Evolutionary conservation across 2,888 invertebrate genomes (phyloP).

Genomic region (Brachylomia viminalis): DNA sequence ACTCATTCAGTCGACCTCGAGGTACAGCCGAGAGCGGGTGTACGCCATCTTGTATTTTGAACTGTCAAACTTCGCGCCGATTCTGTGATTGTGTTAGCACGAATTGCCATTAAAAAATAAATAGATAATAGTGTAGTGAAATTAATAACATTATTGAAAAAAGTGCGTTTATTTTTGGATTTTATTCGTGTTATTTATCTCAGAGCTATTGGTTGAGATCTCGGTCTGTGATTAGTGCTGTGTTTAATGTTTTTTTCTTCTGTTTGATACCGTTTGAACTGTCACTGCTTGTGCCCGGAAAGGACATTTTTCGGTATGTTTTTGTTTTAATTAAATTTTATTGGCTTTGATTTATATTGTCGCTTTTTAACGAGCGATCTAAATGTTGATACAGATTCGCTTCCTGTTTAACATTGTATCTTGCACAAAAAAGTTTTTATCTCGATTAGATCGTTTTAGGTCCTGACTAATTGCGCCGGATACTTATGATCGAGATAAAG

Average conservation of each 20-base stretch:
- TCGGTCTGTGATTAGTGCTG: slow-evolving; percentile 76
- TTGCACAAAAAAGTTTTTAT: slow-evolving; percentile 40
- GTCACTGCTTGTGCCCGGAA: slow-evolving; percentile 71
- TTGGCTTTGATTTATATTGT: slow-evolving; percentile 35
- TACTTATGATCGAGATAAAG: slow-evolving; percentile 40
- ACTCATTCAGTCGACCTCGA: slow-evolving; percentile 88
- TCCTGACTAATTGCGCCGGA: slow-evolving; percentile 46
- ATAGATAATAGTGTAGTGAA: slow-evolving; percentile 63
- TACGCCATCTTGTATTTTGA: slow-evolving; percentile 78
- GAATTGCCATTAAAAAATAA: slow-evolving; percentile 63
- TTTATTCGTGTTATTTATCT: slow-evolving; percentile 64
- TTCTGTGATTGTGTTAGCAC: slow-evolving; percentile 71
- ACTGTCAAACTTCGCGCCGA: slow-evolving; percentile 83
- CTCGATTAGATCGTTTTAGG: slow-evolving; percentile 42
- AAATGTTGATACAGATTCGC: slow-evolving; percentile 33
- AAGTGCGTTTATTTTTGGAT: slow-evolving; percentile 54
- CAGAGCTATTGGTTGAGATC: slow-evolving; percentile 62
- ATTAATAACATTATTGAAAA: slow-evolving; percentile 53
- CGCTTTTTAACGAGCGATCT: slow-evolving; percentile 30
- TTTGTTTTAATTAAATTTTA: slow-evolving; percentile 49
- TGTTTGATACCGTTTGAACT: slow-evolving; percentile 73
- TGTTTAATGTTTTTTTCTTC: slow-evolving; percentile 67
- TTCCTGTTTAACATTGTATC: slow-evolving; percentile 39
- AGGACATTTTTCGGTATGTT: slow-evolving; percentile 73
- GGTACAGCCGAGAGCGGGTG: slow-evolving; percentile 78